Conservation (phyloP, 2,797 vertebrate genomes). For the Simalia tracyae region DNA sequence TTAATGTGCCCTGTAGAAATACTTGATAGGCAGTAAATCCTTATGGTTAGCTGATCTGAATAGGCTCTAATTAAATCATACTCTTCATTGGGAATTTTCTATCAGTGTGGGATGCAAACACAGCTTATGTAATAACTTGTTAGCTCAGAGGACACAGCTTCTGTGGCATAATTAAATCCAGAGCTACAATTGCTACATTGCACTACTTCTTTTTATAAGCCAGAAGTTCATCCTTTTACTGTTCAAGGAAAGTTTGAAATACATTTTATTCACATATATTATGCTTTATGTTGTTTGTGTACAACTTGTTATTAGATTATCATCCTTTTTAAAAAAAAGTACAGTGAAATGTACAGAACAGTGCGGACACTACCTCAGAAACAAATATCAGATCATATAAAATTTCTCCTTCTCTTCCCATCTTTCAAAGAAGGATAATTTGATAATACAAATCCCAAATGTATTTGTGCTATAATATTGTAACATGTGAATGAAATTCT, state of each 20-base stretch:
- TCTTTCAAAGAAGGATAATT: neutral
- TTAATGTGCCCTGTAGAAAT: constrained; percentile 42
- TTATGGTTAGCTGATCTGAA: constrained; percentile 48
- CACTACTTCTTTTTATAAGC: neutral
- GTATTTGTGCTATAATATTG: neutral
- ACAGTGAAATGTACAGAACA: neutral
- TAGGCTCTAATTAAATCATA: constrained; percentile 35
- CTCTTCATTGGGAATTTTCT: constrained; percentile 39
- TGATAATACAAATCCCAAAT: neutral
- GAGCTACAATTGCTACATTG: neutral
- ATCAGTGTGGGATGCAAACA: constrained; percentile 30
- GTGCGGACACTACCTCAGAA: neutral
- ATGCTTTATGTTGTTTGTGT: neutral
- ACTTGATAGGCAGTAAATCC: constrained; percentile 46
- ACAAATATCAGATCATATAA: neutral
- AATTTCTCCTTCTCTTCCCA: neutral
- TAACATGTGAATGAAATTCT: neutral
- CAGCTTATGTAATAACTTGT: constrained; percentile 21
- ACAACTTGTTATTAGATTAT: neutral
- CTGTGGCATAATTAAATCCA: constrained; percentile 36
- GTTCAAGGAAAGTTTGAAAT: neutral
- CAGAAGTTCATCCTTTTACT: constrained; percentile 15
- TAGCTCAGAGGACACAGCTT: constrained; percentile 5
- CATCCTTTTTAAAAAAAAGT: neutral
- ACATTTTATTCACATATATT: neutral